A percentile compares a stretch with the other conserved stretches of the same genome.
Conservation (phyloP, 2,797 vertebrate species). For the Tapirus indicus region DNA sequence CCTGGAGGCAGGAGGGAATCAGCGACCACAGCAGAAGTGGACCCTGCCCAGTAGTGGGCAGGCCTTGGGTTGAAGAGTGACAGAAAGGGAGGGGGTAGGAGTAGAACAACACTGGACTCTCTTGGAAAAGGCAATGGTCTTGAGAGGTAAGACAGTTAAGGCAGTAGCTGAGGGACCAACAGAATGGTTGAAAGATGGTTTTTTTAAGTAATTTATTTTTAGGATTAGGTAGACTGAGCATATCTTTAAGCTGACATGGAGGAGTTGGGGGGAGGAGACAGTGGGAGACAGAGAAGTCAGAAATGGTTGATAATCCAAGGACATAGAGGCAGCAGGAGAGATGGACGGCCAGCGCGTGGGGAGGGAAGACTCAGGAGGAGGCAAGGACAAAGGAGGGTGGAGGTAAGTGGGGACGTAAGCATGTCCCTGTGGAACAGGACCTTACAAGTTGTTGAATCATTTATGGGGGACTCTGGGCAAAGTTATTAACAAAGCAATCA, state of each 20-base stretch:
- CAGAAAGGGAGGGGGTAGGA: background rate
- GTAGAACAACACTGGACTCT: background rate
- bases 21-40: background rate
- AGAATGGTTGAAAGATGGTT: background rate
- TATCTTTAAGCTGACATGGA: background rate
- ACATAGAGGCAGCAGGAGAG: background rate
- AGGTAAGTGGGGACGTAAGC: accelerated
- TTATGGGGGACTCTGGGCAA: background rate
- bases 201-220: background rate
- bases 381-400: background rate
- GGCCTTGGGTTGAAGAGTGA: background rate
- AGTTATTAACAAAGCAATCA: background rate
- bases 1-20: no score
- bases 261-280: background rate
- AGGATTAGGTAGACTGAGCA: background rate
- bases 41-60: background rate
- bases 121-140: background rate
- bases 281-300: background rate
- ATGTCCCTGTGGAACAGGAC: background rate
- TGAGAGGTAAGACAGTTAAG: background rate
- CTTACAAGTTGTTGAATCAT: background rate
- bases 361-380: accelerated
- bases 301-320: no score
- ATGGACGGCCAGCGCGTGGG: accelerated
- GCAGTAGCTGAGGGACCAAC: background rate